Percentiles rank a stretch among this genome's conserved stretches.
These are phyloP conservation scores for Spialia ferax DNA, from an alignment of 2,888 invertebrate species.

Conservation along the genomic window DNA sequence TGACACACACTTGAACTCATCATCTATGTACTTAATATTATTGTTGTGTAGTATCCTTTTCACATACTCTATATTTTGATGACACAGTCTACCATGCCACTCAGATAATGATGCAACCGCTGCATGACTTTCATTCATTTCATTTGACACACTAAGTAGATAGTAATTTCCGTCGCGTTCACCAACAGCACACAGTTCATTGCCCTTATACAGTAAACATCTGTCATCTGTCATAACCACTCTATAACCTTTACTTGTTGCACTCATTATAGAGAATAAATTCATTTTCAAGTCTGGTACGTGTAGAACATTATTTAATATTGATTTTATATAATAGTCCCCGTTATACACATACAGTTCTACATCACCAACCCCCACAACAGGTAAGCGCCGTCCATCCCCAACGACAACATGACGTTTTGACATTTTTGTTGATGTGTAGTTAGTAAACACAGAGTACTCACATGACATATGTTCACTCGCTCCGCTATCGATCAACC, in stretches of 20 bases:
- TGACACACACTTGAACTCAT: not conserved
- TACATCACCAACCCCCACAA: not conserved
- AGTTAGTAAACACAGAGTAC: not conserved
- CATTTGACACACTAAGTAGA: not conserved
- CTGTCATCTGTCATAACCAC: not conserved
- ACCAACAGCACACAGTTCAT: not conserved
- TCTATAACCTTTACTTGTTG: not conserved
- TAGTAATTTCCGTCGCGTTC: not conserved
- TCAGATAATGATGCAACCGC: not conserved
- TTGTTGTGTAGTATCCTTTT: slow-evolving; percentile 1
- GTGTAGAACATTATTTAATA: not conserved
- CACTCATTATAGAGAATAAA: not conserved
- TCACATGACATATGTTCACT: not conserved
- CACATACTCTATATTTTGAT: slow-evolving; percentile 9
- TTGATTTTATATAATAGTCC: not conserved
- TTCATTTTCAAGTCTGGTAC: not conserved
- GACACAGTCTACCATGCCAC: slow-evolving; percentile 1
- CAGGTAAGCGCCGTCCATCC: not conserved
- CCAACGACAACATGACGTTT: not conserved
- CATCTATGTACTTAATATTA: not conserved
- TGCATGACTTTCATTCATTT: not conserved
- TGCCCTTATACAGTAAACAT: not conserved
- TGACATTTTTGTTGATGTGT: not conserved
- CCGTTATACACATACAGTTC: not conserved
- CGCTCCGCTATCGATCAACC: not conserved